A percentile compares a stretch with the other conserved stretches of the same genome.
phyloP scores from a whole-genome alignment of 2,797 vertebrate genomes.

The Mastacembelus armatus region DNA sequence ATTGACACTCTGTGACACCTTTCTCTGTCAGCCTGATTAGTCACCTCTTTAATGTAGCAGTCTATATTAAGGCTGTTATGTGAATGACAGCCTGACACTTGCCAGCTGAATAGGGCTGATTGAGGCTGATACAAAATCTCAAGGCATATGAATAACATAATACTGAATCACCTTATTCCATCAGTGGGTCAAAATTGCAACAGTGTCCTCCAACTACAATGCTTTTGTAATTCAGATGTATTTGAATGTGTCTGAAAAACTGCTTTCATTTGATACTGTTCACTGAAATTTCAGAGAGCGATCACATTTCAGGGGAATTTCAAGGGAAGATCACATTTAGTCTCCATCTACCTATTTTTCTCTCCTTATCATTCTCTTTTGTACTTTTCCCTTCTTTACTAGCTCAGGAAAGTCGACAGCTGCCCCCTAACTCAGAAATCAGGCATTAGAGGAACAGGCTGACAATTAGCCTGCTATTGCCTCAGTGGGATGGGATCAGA shows the following conservation, averaged over 20 bases:
- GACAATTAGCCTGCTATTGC: constrained; percentile 67
- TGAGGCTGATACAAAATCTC: constrained; percentile 48
- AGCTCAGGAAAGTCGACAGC: constrained; percentile 52
- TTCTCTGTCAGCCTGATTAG: constrained; percentile 75
- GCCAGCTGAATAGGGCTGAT: constrained; percentile 53
- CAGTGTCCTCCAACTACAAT: not conserved
- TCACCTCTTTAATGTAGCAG: constrained; percentile 72
- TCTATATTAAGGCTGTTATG: constrained; percentile 66
- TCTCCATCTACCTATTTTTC: constrained; percentile 6
- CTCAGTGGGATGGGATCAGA: constrained; percentile 49
- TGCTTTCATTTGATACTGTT: no score
- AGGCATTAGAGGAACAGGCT: constrained; percentile 64
- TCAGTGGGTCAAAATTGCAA: constrained; percentile 21
- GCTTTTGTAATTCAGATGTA: constrained; percentile 12
- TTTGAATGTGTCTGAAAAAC: constrained; percentile 3
- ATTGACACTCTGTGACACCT: constrained; percentile 73
- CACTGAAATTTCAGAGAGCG: constrained; percentile 39
- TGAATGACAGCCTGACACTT: constrained; percentile 51
- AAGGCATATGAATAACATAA: constrained; percentile 16
- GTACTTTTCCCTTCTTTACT: constrained; percentile 28
- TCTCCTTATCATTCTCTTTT: constrained; percentile 7
- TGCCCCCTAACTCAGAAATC: constrained; percentile 71
- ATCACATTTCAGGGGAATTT: no score
- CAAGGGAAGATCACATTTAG: constrained; percentile 27
- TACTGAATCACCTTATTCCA: constrained; percentile 6